Base-by-base conservation (phyloP, 2,888 invertebrate species). In the Tricholauxania praeusta region DNA sequence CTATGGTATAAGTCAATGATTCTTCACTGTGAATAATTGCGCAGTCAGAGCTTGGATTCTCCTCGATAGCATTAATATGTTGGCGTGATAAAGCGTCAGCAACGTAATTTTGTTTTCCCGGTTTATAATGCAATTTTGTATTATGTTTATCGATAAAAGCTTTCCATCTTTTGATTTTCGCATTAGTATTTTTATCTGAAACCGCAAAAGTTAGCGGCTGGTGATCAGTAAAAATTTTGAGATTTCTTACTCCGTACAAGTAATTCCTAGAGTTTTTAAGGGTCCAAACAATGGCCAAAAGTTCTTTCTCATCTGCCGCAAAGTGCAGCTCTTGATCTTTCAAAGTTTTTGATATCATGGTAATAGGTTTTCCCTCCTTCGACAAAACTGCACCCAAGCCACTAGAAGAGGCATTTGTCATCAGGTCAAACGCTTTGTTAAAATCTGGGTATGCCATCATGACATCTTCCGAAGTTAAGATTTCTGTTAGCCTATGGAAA, bases 241-340 rank as follows among this genome's bases (percentile, higher is more conserved):
- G 12, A 3, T 28, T 60, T 15, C 28, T 60, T 60, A 39, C 60
- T 5, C 28, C 60, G 22, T 22, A 22, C 28, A 60, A 39, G 39
- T 64, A 64, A 47, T 64, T 64, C 15, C 64, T 64, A 8, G 47
- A 47, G 12, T 47, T 47, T 63, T 63, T 63, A n/a, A 63, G n/a
- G 32, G 63, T 15, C 63, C 63, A 63, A 5, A 63, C n/a, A 63
- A 63, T 63, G 39, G 63, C 63, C 63, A 63, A 47, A 17, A 63
- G n/a, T 48, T 63, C 63, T 63, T 49, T 63, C 47, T 32, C 32
- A 32, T 32, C 7, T 5, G 32, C 32, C 5, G 6, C 39, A 39
- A 39, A 39, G 12, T 39, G 22, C 12, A 63, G 15, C 10, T 63
- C 63, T n/a, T 12, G 1, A n/a, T 48, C 63, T 5, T 48, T 63